phyloP scores from a whole-genome alignment of 2,113 vertebrate genomes.

The Blennius ocellaris region DNA sequence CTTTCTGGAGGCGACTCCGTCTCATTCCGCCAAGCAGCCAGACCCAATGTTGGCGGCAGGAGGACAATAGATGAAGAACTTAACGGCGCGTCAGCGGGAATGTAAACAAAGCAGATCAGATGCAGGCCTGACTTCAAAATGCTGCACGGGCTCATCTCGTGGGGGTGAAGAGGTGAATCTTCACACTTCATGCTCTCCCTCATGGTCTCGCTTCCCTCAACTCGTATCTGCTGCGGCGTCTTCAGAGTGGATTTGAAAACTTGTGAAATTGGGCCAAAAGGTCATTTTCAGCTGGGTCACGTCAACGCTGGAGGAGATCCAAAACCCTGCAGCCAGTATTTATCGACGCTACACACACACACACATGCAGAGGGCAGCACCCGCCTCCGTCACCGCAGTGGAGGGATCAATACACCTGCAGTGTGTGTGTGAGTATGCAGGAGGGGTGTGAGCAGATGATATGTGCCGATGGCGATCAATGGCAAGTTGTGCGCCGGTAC shows the following conservation, averaged over 20 bases:
- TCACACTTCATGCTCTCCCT: neutral
- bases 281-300: neutral
- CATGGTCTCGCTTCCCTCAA: neutral
- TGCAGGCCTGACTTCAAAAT: no score
- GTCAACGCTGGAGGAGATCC: neutral
- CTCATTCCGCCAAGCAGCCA: neutral
- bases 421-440: neutral
- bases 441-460: conserved; percentile 1
- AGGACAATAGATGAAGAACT: neutral
- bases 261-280: conserved; percentile 19
- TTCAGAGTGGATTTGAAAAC: neutral
- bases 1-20: no score
- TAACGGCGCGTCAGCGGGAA: neutral
- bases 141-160: neutral
- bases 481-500: neutral
- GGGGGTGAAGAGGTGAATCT: neutral
- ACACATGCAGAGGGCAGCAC: neutral
- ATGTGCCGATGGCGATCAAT: neutral
- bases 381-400: conserved; percentile 24
- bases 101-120: neutral
- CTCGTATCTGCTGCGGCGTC: no score
- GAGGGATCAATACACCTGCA: conserved; percentile 24
- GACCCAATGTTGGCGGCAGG: neutral
- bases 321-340: conserved; percentile 6
- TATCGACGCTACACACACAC: conserved; percentile 1